These are phyloP conservation scores for Poeciliopsis turneri DNA, from an alignment of 2,797 vertebrate genomes.

Conservation along the genomic window DNA sequence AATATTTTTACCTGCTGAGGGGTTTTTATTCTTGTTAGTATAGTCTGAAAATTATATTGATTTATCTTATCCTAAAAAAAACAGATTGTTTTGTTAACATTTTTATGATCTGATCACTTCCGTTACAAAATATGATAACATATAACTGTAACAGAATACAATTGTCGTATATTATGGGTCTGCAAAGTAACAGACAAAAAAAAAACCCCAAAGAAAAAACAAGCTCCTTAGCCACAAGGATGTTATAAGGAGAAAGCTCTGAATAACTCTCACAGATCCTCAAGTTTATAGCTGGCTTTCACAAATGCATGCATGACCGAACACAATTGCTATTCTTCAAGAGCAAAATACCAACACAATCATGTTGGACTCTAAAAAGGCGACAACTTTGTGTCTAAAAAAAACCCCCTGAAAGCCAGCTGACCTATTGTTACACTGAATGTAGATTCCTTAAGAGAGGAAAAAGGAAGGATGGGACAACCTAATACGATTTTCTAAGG, in stretches of 20 bases:
- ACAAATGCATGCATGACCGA: constrained; percentile 15
- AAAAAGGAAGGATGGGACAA: constrained; percentile 67
- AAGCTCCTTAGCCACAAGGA: not conserved
- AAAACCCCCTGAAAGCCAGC: not conserved
- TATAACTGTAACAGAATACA: too few species aligned
- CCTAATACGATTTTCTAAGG: constrained; percentile 57
- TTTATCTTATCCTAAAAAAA: not conserved
- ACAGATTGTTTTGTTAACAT: not conserved
- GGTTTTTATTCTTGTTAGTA: not conserved
- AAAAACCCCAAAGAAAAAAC: not conserved
- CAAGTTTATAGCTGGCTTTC: not conserved
- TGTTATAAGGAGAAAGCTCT: not conserved
- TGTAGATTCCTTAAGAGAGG: constrained; percentile 57
- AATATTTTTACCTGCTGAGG: not conserved
- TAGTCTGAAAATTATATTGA: not conserved
- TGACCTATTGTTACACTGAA: constrained; percentile 52
- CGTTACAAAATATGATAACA: not conserved
- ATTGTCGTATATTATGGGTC: not conserved
- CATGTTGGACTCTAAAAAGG: constrained; percentile 13
- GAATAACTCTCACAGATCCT: constrained; percentile 27
- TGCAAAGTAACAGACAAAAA: not conserved
- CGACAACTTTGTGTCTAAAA: constrained; percentile 21
- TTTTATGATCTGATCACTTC: not conserved
- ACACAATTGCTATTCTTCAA: constrained; percentile 7
- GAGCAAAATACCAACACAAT: constrained; percentile 19